Base-by-base conservation (phyloP, 2,797 vertebrate species). In the Brotula barbata region DNA sequence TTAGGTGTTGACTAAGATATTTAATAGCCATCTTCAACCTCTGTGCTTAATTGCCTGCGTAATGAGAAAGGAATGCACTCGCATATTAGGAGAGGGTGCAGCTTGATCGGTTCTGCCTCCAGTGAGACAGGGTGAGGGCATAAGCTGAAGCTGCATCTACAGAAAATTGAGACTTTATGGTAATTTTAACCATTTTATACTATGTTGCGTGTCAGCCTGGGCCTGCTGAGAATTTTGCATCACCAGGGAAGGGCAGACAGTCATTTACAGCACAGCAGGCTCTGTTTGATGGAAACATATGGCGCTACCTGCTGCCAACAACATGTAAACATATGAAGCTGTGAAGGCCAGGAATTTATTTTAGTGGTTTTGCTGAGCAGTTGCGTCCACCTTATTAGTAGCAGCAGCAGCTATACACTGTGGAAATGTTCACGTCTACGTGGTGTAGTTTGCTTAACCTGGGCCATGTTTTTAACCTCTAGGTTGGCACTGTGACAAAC, bases 161-260 rank as follows among this genome's bases (percentile, higher is more conserved):
- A 53, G 60, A 80, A 76, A 81, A 83, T 54, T 74, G 64, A 57
- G 55, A 52, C 61, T 75, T 78, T 70, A 71, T 73, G 76, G 68
- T 76, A 82, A 86, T 82, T 76, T 71, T 60, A 65, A 69, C 57
- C 37, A 58, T 86, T 74, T 63, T 65, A 78, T 75, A 76, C 65
- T 15, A 10, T 1, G 11, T 58, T 23, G 52, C 50, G 47, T 85
- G 68, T 80, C 60, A 39, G 68, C 47, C 68, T 65, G 50, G 51
- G 64, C 45, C 50, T 62, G 67, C 28, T 66, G 73, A 81, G 56
- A 64, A 49, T 58, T 50, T 44, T 33, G 34, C 63, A 71, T 72
- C 34, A 63, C 63, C 39, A 43, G 40, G 46, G 41, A 23, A 43
- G 40, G 41, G 12, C n/a, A 63, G 70, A 54, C 14, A 51, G 55